Conservation (phyloP, 2,888 invertebrate species). For the Doris montereyensis region DNA sequence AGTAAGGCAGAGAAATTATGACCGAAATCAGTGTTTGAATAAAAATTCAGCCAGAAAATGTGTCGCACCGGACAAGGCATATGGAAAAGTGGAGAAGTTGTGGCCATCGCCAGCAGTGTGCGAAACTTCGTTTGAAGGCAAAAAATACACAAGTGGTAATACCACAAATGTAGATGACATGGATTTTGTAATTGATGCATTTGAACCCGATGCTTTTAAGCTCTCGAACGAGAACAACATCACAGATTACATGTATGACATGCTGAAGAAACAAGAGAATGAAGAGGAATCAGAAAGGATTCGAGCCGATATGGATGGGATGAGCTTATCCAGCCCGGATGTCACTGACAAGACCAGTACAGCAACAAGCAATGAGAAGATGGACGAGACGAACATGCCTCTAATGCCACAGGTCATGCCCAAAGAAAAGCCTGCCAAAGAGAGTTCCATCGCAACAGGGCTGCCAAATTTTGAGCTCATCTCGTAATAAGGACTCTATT, state of each 20-base stretch:
- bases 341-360: not conserved
- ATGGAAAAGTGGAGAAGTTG: not conserved
- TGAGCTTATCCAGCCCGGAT: not conserved
- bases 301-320: not conserved
- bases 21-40: not conserved
- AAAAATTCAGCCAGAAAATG: not conserved
- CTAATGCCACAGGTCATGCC: too few relatives aligned
- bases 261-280: not conserved
- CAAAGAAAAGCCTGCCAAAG: too few relatives aligned
- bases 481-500: too few relatives aligned
- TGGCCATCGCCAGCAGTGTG: not conserved
- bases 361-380: too few relatives aligned
- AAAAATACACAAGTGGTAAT: not conserved
- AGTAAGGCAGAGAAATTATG: not conserved
- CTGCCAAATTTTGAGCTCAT: too few relatives aligned
- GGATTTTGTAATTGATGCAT: not conserved
- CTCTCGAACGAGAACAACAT: not conserved
- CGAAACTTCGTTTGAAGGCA: not conserved
- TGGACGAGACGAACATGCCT: too few relatives aligned
- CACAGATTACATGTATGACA: not conserved
- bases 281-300: not conserved
- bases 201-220: not conserved
- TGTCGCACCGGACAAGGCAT: not conserved
- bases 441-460: too few relatives aligned
- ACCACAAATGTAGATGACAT: not conserved